These are phyloP conservation scores for Fistularia commersonii DNA, from an alignment of 2,797 vertebrate species.

Conservation along the genomic window DNA sequence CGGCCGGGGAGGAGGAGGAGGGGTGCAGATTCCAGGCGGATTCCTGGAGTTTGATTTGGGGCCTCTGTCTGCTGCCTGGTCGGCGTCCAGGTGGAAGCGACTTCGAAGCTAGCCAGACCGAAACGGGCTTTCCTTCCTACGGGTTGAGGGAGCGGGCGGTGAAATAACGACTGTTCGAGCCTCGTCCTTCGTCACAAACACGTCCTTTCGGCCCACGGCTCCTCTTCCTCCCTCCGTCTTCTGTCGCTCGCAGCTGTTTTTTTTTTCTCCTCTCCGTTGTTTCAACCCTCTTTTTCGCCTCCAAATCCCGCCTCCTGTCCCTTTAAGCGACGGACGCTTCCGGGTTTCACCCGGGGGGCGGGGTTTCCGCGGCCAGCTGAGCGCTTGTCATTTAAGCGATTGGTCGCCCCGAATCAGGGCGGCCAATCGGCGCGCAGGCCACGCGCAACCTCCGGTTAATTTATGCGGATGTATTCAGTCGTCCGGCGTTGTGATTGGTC, in stretches of 20 bases:
- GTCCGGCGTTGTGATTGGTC: constrained; percentile 50
- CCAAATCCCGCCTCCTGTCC: constrained; percentile 57
- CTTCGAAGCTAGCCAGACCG: constrained; percentile 12
- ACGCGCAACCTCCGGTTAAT: constrained; percentile 21
- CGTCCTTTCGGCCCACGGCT: constrained; percentile 41
- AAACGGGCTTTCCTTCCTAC: no score
- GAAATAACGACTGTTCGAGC: no score
- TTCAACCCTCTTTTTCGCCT: constrained; percentile 34
- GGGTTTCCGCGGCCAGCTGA: constrained; percentile 64
- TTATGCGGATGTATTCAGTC: constrained; percentile 53
- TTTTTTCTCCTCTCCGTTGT: constrained; percentile 56
- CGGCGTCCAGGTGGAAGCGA: constrained; percentile 33
- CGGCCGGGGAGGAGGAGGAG: constrained; percentile 10
- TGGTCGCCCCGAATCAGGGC: constrained; percentile 31
- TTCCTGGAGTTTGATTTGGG: neutral
- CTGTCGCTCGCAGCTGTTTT: constrained; percentile 65
- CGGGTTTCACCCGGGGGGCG: constrained; percentile 67
- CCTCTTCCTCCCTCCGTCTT: constrained; percentile 46
- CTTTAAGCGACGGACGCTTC: constrained; percentile 78
- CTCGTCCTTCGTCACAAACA: constrained; percentile 12
- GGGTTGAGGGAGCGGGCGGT: no score
- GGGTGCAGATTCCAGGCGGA: constrained; percentile 1
- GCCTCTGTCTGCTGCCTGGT: constrained; percentile 40
- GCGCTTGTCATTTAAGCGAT: constrained; percentile 71
- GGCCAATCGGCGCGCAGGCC: constrained; percentile 48